phyloP scores from a whole-genome alignment of 2,888 invertebrate genomes.

The Trichogramma dendrolimi region DNA sequence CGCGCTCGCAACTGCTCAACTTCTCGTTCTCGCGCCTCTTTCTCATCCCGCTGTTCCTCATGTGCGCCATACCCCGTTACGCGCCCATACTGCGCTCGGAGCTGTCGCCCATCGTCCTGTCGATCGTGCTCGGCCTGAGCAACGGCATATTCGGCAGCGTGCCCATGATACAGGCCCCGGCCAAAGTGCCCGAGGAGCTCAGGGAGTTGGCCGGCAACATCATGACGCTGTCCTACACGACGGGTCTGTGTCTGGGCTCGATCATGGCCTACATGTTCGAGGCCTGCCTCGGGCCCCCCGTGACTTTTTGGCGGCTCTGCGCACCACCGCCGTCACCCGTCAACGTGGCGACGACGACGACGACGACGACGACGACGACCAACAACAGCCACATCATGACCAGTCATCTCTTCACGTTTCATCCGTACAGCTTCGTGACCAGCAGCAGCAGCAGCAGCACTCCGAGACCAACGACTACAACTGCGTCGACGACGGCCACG shows the following conservation, averaged over 20 bases:
- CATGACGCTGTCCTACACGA: slow-evolving; percentile 88
- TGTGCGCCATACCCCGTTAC: slow-evolving; percentile 76
- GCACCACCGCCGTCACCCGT: neutral
- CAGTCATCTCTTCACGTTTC: slow-evolving; percentile 33
- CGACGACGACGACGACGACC: neutral
- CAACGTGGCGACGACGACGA: neutral
- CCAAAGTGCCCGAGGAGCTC: slow-evolving; percentile 78
- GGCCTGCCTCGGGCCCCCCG: slow-evolving; percentile 44
- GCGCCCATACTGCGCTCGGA: slow-evolving; percentile 68
- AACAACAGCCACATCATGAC: slow-evolving; percentile 31
- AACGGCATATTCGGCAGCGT: slow-evolving; percentile 88
- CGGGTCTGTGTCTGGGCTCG: slow-evolving; percentile 80
- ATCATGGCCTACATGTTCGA: slow-evolving; percentile 77
- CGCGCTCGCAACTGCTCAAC: slow-evolving; percentile 70
- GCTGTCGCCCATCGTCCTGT: slow-evolving; percentile 64
- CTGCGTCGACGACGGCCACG: neutral
- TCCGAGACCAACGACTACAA: neutral
- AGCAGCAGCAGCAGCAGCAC: neutral
- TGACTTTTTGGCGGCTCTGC: slow-evolving; percentile 46
- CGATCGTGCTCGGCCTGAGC: slow-evolving; percentile 70
- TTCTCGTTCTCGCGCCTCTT: slow-evolving; percentile 70
- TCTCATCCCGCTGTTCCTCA: slow-evolving; percentile 74
- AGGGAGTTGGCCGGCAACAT: slow-evolving; percentile 88
- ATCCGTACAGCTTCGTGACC: slow-evolving; percentile 28
- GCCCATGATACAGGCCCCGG: slow-evolving; percentile 88